Evolutionary conservation across 2,888 invertebrate genomes (phyloP), one percentile per base, ranked within the genome.

Genomic region (Drosophila acutilabella): DNA sequence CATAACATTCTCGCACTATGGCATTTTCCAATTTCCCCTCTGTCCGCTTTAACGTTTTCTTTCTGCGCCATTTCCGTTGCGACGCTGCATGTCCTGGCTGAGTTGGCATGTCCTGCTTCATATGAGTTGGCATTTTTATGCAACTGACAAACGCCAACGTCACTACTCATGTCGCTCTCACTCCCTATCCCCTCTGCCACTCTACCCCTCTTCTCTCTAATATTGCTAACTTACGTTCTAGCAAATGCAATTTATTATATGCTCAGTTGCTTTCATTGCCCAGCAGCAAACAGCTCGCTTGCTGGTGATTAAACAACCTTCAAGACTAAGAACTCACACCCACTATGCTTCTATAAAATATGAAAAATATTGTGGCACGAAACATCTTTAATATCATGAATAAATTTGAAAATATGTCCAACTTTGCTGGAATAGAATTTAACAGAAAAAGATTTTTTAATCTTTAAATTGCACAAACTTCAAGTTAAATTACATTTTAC

Each of bases 81-180:
- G 88, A 79, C 75, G 70, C 81, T 82, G 74, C 74, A 73, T 76
- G 65, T 76, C 78, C 78, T 76, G 61, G 50, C 74, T 48, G 56
- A 68, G 74, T 72, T 81, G 80, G 88, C 77, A 84, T 82, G 78
- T 81, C 71, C 86, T 80, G 59, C 68, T 60, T 48, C 86, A 58
- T 82, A 82, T 83, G 86, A 85, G 83, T 82, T 88, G 83, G 86
- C 83, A 83, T 88, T 83, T 85, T 88, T 82, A 88, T 83, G 83
- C 88, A 82, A 79, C 88, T 82, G 82, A 82, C 82, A 88, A 88
- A 78, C 82, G 85, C 71, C 58, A 74, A 59, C 75, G 58, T 79
- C 52, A 58, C 71, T 61, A 62, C 88, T 68, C 82, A 80, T 79
- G 76, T 81, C 71, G 75, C 54, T 64, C 10, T n/a, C 18, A 40